These are phyloP conservation scores for Ammodytes marinus DNA, from an alignment of 2,113 vertebrate genomes.

Conservation along the genomic window DNA sequence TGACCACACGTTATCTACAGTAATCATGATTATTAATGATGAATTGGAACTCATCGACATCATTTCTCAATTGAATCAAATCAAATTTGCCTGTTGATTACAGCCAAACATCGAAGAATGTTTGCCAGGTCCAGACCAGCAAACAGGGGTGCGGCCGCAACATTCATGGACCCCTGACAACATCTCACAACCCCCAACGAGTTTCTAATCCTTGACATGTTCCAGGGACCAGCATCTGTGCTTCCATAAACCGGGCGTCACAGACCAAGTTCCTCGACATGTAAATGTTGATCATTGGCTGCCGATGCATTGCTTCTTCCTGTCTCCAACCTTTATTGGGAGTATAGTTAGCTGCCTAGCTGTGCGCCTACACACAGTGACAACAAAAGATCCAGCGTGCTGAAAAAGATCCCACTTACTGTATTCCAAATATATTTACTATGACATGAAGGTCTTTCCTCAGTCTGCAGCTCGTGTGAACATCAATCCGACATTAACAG, in stretches of 20 bases:
- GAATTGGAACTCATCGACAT: not conserved
- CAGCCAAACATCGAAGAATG: not conserved
- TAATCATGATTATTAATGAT: not conserved
- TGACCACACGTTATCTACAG: no score
- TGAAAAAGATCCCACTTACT: not conserved
- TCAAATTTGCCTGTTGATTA: not conserved
- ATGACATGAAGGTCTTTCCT: slow-evolving; percentile 2
- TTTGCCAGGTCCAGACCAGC: slow-evolving; percentile 38
- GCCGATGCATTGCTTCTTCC: no score
- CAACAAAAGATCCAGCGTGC: not conserved
- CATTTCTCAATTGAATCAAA: not conserved
- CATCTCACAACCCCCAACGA: slow-evolving; percentile 35
- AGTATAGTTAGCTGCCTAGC: not conserved
- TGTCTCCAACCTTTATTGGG: not conserved
- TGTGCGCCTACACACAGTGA: not conserved
- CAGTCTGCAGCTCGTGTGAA: not conserved
- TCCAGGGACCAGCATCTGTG: slow-evolving; percentile 48
- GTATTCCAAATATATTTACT: slow-evolving; percentile 4
- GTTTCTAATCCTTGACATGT: slow-evolving; percentile 45
- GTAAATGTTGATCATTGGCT: no score
- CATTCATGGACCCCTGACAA: slow-evolving; percentile 42
- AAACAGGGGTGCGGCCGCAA: slow-evolving; percentile 23
- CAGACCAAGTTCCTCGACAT: slow-evolving; percentile 7
- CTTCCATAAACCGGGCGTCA: slow-evolving; percentile 27
- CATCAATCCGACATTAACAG: not conserved